phyloP scores from a whole-genome alignment of 2,888 invertebrate genomes.

The Leptopterna dolabrata region DNA sequence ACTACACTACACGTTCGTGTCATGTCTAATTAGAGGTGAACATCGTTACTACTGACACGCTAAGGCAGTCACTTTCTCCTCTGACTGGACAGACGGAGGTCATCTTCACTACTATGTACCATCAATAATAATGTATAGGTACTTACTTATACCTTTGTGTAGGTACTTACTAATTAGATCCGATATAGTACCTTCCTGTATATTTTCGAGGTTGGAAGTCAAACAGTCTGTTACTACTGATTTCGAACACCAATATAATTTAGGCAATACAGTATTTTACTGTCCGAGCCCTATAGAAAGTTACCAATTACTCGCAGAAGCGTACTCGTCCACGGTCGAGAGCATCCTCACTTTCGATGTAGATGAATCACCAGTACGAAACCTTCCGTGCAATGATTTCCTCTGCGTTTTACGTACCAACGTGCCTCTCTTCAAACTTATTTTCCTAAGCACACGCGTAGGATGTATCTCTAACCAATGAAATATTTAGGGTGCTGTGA shows the following conservation, averaged over 20 bases:
- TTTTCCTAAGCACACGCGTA: no score
- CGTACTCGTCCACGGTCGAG: not conserved
- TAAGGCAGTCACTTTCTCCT: not conserved
- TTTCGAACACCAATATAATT: no score
- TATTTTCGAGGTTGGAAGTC: no score
- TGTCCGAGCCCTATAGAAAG: not conserved
- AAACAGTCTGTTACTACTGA: no score
- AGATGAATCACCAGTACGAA: not conserved
- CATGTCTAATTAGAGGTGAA: not conserved
- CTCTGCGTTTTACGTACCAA: not conserved
- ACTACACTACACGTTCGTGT: not conserved
- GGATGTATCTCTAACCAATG: no score
- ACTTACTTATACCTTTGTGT: no score
- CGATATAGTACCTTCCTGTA: no score
- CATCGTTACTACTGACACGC: not conserved
- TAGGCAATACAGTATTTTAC: no score
- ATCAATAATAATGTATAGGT: no score
- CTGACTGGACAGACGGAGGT: not conserved
- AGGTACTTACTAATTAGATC: no score
- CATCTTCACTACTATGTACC: no score
- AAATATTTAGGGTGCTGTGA: no score
- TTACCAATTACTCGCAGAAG: not conserved
- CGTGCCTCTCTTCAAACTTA: not conserved
- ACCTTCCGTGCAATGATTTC: not conserved
- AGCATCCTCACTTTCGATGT: not conserved